These are phyloP conservation scores for Ceratina australensis DNA, from an alignment of 1,140 invertebrate species.

Conservation along the genomic window DNA sequence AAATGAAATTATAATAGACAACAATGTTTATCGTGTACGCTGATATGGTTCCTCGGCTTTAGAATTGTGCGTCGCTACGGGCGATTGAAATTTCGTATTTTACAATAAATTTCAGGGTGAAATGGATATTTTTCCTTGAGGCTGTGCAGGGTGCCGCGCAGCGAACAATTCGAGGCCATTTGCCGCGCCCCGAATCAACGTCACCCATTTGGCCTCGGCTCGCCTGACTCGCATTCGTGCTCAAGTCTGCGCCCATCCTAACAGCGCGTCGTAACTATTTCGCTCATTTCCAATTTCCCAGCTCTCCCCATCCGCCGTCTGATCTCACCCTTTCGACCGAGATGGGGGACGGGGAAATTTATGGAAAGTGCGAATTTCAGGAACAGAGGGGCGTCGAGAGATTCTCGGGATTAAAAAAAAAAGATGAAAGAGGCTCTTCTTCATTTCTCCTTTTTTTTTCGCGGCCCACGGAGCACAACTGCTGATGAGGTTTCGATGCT, in stretches of 20 bases:
- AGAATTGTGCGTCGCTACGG: too few species aligned
- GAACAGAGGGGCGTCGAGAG: neutral
- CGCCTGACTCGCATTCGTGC: too few species aligned
- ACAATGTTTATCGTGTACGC: too few species aligned
- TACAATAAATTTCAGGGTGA: too few species aligned
- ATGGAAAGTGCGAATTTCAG: slow-evolving; percentile 35
- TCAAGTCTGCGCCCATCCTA: neutral
- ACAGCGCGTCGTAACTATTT: slow-evolving; percentile 34
- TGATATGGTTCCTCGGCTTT: too few species aligned
- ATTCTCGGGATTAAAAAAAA: neutral
- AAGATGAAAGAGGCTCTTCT: neutral
- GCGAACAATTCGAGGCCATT: too few species aligned
- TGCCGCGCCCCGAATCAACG: too few species aligned
- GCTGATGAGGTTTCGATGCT: slow-evolving; percentile 49
- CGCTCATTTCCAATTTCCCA: slow-evolving; percentile 38
- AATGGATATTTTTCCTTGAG: too few species aligned
- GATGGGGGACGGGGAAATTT: slow-evolving; percentile 37
- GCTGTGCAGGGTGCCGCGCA: too few species aligned
- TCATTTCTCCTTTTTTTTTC: neutral
- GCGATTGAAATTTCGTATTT: too few species aligned
- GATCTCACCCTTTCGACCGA: neutral
- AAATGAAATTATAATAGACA: too few species aligned
- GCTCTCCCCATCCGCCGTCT: neutral
- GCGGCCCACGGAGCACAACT: slow-evolving; percentile 47
- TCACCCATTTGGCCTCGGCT: too few species aligned